Base-by-base conservation (phyloP, 2,797 vertebrate genomes). In the Periparus ater region DNA sequence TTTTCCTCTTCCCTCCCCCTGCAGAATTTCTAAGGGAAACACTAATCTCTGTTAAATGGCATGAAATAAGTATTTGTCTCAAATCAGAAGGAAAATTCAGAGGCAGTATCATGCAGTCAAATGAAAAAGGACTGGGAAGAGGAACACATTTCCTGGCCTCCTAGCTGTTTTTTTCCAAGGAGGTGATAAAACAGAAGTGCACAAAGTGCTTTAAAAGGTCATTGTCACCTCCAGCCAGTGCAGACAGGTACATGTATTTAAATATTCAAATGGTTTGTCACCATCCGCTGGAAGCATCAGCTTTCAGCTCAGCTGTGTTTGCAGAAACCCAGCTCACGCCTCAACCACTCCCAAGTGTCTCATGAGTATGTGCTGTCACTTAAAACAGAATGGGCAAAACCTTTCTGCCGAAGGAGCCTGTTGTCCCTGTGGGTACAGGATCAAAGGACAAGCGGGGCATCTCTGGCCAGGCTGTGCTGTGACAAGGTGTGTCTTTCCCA, bases 291-390 rank as follows among this genome's bases (percentile, higher is more conserved):
- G 9, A 42, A 50, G 23, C 10, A 14, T 8, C 47, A 6, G 32
- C 21, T 82, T 32, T 76, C 22, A 25, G n/a, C 63, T 80, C 30
- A 12, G 42, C 47, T 34, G 21, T 65, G 48, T 15, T 38, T 45
- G 1, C 13, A 13, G 73, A 50, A 87, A 17, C 11, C 10, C 7
- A 0, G 13, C 60, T 85, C 23, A 4, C 17, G 2, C 17, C 7
- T 40, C 30, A 32, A 0, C 34, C 60, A 0, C 11, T 21, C 26
- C 1, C 0, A 12, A 2, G 27, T 7, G 17, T 32, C 29, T 22
- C n/a, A 1, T 2, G 8, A 19, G 22, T 2, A 2, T 5, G 23
- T 29, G 74, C 55, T 38, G 9, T 4, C 0, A 0, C 9, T 47
- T 71, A 7, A 17, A 70, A 17, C 18, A 11, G 22, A 16, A 4